These are phyloP conservation scores for Aspidiotus destructor DNA, from an alignment of 2,888 invertebrate species.

Conservation along the genomic window DNA sequence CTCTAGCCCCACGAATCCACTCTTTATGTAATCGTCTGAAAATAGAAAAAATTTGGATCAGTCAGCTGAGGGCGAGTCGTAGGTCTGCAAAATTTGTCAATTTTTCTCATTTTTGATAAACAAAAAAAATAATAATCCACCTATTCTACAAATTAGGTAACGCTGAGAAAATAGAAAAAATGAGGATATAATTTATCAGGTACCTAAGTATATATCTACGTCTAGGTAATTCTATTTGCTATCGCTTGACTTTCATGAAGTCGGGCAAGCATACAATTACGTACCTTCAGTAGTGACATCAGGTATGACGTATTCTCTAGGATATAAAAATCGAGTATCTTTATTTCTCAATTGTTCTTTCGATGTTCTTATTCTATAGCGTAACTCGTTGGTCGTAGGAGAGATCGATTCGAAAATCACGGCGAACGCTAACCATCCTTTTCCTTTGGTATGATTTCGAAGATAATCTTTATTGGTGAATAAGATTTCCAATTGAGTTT, in stretches of 20 bases:
- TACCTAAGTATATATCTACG: too few relatives aligned
- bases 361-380: neutral
- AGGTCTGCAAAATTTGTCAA: too few relatives aligned
- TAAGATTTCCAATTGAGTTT: neutral
- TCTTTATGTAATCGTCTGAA: conserved; percentile 14
- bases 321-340: conserved; percentile 1
- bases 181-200: too few relatives aligned
- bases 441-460: neutral
- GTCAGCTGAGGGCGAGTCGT: too few relatives aligned
- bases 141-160: too few relatives aligned
- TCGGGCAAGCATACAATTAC: neutral
- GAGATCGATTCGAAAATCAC: neutral
- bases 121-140: too few relatives aligned
- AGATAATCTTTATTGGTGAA: neutral
- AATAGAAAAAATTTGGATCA: neutral
- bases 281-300: neutral
- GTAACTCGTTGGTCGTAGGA: neutral
- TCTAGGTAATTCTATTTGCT: too few relatives aligned
- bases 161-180: too few relatives aligned
- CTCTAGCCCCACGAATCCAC: conserved; percentile 34
- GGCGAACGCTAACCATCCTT: neutral
- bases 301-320: neutral
- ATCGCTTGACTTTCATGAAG: too few relatives aligned
- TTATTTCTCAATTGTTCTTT: neutral
- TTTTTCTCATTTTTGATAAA: too few relatives aligned